These are phyloP conservation scores for Scatophagus argus DNA, from an alignment of 2,113 vertebrate species.

Conservation along the genomic window DNA sequence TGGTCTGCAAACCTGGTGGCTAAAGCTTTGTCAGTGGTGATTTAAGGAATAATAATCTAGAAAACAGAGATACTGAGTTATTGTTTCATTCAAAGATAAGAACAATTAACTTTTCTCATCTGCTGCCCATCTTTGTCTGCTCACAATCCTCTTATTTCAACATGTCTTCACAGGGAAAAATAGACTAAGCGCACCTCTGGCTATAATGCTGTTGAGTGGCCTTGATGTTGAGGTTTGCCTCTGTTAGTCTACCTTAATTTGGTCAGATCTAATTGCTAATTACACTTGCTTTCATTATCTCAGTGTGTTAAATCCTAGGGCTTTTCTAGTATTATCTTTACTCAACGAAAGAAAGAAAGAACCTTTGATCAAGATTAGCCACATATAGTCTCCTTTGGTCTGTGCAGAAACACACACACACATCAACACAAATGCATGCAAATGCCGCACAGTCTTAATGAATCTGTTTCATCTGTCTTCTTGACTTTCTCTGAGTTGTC, in stretches of 20 bases:
- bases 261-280: slow-evolving; percentile 69
- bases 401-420: slow-evolving; percentile 22
- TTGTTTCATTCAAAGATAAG: slow-evolving; percentile 43
- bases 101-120: slow-evolving; percentile 45
- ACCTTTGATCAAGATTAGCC: slow-evolving; percentile 72
- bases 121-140: not conserved
- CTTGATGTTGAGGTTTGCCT: slow-evolving; percentile 61
- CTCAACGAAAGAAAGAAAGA: slow-evolving; percentile 53
- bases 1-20: slow-evolving; percentile 19
- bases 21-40: slow-evolving; percentile 30
- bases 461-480: slow-evolving; percentile 69
- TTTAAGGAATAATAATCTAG: slow-evolving; percentile 31
- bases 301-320: slow-evolving; percentile 66
- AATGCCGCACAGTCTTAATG: slow-evolving; percentile 47
- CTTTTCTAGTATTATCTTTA: slow-evolving; percentile 66
- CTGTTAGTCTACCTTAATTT: slow-evolving; percentile 61
- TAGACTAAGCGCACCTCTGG: slow-evolving; percentile 55
- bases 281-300: slow-evolving; percentile 64
- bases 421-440: not conserved
- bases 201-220: slow-evolving; percentile 43
- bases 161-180: slow-evolving; percentile 37
- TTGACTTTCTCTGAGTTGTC: slow-evolving; percentile 38
- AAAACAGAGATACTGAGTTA: slow-evolving; percentile 38
- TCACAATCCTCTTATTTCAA: slow-evolving; percentile 60
- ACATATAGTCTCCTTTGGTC: slow-evolving; percentile 36